Evolutionary conservation across 2,113 vertebrate genomes (phyloP), one percentile per base, ranked within the genome.

Genomic region (Labeo rohita): DNA sequence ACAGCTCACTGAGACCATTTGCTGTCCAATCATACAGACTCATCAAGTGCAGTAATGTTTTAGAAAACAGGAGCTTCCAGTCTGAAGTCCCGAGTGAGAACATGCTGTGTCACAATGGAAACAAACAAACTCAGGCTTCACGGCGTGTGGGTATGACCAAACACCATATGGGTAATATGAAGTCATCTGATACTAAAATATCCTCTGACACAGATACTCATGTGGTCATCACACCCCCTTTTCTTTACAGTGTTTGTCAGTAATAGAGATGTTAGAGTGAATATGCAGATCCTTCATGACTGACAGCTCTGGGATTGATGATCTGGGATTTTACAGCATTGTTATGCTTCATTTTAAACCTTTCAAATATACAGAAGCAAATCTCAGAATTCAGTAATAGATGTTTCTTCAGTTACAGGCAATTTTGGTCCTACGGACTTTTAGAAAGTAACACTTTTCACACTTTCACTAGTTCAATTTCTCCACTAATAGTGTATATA

Each of bases 101-200:
- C 66, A 73, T 56, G 85, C 80, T 77, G 12, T 87, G 85, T 83
- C 80, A 87, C 81, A 87, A 36, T 83, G 81, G 36, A 83, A 82
- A 82, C 47, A 83, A 83, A 83, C 23, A 83, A 23, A 16, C 56
- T 65, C 59, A 23, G 50, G 76, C 43, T 56, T 81, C 56, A 82
- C 65, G 6, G 63, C 18, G 8, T 36, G 80, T 82, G 80, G 63
- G 23, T 82, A 59, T 84, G 81, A 84, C 65, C 81, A 84, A 36
- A 66, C 61, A 81, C 65, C 84, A 79, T 66, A 72, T 50, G 85
- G 68, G 54, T 80, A 23, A 80, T 61, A 59, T 83, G 59, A 68
- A 83, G 80, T 87, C 85, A 87, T 87, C 56, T 66, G 80, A 83
- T 54, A 68, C 85, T 59, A 83, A 87, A 87, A 87, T 83, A 87